Base-by-base conservation (phyloP, 1,140 invertebrate species). In the Drosophila bocki region DNA sequence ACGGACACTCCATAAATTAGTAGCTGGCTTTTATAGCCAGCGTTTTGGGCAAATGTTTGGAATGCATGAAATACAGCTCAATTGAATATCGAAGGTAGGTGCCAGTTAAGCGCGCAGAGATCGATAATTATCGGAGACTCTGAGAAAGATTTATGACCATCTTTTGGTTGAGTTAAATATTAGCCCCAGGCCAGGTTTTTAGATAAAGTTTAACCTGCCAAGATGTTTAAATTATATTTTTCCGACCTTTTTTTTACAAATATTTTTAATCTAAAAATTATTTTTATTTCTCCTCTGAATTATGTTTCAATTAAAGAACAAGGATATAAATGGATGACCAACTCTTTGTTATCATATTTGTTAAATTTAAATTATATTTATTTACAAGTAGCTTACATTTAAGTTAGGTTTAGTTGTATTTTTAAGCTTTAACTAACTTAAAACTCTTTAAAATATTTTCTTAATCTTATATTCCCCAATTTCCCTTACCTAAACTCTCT, bases 11-110 rank as follows among this genome's bases (percentile, higher is more conserved):
- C 69, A 72, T 72, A 72, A 72, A 72, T 59, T 47, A 9, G 37
- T 37, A 22, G 45, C 12, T 37, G 48, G 22, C n/a, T 54, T 72
- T 72, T 72, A 72, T 72, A 3, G 68, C 19, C 44, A 35, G 44
- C 29, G 37, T 37, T 22, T 68, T 70, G 65, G 67, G 48, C 69
- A 72, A 72, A 72, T 72, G 67, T 71, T 72, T 72, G 69, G 44
- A 71, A 72, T 72, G 69, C 69, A 72, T 72, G 68, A 72, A 72
- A 72, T 60, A 72, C 69, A 71, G 69, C 69, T 72, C 67, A 72
- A 72, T 72, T 51, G 44, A 72, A 42, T 60, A 50, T 72, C 67
- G 48, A 2, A 51, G 33, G 32, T 11, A 71, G 69, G 53, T 51
- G 53, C 44, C 22, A 72, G 67, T 67, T 54, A 37, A 54, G 62